Evolutionary conservation across 1,140 invertebrate genomes (phyloP), one percentile per base, ranked within the genome.

Genomic region (Drosophila pruinosa): DNA sequence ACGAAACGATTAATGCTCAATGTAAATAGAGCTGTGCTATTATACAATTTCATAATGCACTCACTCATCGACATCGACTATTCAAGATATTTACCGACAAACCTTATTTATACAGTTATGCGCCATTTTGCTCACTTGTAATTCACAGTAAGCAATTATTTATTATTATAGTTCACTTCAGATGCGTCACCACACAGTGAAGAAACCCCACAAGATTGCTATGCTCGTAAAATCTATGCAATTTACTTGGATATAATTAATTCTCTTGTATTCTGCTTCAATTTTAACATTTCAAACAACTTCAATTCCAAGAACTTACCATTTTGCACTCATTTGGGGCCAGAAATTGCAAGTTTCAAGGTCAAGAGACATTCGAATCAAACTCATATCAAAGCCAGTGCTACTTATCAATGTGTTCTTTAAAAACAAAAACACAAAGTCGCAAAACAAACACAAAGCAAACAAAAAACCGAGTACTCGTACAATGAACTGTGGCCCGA

Each of bases 401-500:
- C n/a, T n/a, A 56, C n/a, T 12, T 41, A 15, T 58, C 31, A 31
- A 17, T 6, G 14, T 4, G 28, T 41, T 41, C 19, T 63, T 45
- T 34, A 12, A 2, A n/a, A 12, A 56, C 21, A 22, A 21, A 15
- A 39, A 39, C 2, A 34, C 31, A 47, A 15, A 48, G 26, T 10
- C 24, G 34, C 50, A n/a, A 53, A 19, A 22, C 6, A 57, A 71
- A 28, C 41, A 56, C 52, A 65, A 71, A 50, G 61, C 50, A 41
- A 71, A 71, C 26, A 43, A 68, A 43, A n/a, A n/a, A n/a, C n/a
- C 26, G 41, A 52, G 61, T 58, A 52, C 68, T 34, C 31, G 31
- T 34, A 34, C 31, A 71, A 65, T 71, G 68, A 71, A 71, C 68
- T 65, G 61, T 50, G 68, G 19, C 52, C 53, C 5, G 43, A 50